A percentile compares a stretch with the other conserved stretches of the same genome.
Evolutionary conservation across 1,140 invertebrate species (phyloP).

Genomic region (Stenopsyche tienmushanensis): DNA sequence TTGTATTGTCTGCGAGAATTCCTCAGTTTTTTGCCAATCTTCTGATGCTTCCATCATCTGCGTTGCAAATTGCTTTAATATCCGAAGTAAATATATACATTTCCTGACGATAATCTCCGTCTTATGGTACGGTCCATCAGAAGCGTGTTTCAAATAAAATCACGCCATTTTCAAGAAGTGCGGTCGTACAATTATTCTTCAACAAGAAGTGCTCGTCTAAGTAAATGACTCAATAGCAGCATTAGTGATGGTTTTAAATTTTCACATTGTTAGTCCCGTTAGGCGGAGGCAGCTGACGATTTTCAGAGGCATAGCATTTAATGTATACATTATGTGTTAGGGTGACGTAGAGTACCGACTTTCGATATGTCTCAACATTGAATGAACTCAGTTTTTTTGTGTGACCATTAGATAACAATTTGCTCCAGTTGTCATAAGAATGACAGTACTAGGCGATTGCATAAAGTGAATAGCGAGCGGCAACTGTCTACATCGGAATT

Average conservation of each 20-base stretch:
- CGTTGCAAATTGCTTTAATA: not conserved
- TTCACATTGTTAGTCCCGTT: not conserved
- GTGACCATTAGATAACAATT: not conserved
- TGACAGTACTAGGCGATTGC: not conserved
- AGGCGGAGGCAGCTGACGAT: too few species aligned
- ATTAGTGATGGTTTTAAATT: not conserved
- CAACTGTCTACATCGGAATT: too few species aligned
- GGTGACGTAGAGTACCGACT: too few species aligned
- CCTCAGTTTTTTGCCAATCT: not conserved
- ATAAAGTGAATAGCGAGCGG: not conserved
- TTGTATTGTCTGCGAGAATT: too few species aligned
- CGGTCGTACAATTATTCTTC: not conserved
- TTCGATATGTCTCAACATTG: not conserved
- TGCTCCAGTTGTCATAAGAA: not conserved
- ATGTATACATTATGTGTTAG: too few species aligned
- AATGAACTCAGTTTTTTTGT: not conserved
- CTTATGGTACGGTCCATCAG: not conserved
- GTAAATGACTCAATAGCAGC: not conserved
- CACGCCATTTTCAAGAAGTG: not conserved
- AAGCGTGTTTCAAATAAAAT: too few species aligned
- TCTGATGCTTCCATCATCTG: not conserved
- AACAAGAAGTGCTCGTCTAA: not conserved
- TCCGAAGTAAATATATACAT: not conserved
- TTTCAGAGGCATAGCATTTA: too few species aligned
- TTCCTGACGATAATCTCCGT: not conserved